phyloP scores from a whole-genome alignment of 37 sponge, comb jelly and placozoan genomes.

The Ephydatia muelleri region DNA sequence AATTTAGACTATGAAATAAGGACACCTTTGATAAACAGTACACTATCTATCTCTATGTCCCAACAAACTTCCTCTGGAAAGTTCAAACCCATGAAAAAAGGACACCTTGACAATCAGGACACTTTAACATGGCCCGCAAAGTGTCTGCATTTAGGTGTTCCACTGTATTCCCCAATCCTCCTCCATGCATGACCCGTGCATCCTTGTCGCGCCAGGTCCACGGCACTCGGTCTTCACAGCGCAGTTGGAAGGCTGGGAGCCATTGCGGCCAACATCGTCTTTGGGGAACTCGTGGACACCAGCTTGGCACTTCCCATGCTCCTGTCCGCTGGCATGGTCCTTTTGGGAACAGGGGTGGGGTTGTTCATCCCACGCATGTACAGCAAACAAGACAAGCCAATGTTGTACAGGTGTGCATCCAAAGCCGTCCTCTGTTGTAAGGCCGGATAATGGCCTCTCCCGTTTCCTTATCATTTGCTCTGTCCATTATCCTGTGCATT shows the following conservation, averaged over 20 bases:
- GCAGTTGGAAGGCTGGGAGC: not conserved
- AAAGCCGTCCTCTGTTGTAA: not conserved
- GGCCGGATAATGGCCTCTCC: not conserved
- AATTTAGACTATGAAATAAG: no score
- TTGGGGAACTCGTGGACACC: not conserved
- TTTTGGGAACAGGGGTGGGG: not conserved
- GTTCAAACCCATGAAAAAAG: no score
- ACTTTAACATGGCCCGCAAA: no score
- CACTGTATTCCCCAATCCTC: not conserved
- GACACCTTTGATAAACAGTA: no score
- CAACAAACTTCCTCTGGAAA: no score
- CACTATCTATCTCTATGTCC: no score
- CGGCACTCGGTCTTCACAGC: not conserved
- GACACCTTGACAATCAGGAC: no score
- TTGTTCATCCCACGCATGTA: not conserved
- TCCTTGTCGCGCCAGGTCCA: not conserved
- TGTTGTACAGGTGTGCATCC: not conserved
- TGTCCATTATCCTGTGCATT: not conserved
- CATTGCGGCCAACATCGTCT: not conserved
- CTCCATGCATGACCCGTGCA: not conserved
- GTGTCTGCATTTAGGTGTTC: no score
- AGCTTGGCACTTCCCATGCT: not conserved
- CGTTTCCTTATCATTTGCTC: not conserved
- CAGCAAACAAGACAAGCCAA: not conserved
- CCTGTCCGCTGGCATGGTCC: not conserved